phyloP scores from a whole-genome alignment of 2,113 vertebrate species.

The Malurus melanocephalus region DNA sequence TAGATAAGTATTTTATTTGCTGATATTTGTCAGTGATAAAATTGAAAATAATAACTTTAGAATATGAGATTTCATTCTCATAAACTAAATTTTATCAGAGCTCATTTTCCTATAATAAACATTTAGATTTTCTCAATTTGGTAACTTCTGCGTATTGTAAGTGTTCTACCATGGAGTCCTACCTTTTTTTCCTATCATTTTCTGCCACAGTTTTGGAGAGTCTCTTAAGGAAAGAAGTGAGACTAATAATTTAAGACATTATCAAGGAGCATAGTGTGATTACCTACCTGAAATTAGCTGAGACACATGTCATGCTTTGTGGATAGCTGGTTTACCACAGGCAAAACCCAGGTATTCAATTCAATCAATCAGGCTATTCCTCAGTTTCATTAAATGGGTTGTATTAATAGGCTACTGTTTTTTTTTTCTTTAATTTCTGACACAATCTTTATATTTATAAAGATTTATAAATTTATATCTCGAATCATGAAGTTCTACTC shows the following conservation, averaged over 20 bases:
- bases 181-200: neutral
- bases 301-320: neutral
- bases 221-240: neutral
- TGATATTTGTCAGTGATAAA: neutral
- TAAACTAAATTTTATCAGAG: neutral
- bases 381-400: neutral
- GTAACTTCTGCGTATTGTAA: neutral
- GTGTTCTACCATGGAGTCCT: neutral
- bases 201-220: neutral
- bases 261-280: neutral
- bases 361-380: neutral
- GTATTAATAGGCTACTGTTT: neutral
- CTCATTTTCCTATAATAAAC: neutral
- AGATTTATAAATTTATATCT: too few relatives aligned
- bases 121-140: neutral
- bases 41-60: neutral
- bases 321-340: neutral
- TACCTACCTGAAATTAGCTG: neutral
- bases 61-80: neutral
- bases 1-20: neutral
- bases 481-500: neutral
- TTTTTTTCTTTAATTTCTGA: neutral
- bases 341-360: neutral
- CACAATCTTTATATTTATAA: neutral
- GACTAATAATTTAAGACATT: neutral